phyloP scores from a whole-genome alignment of 2,888 invertebrate species.

The Leptinotarsa rubiginosa region DNA sequence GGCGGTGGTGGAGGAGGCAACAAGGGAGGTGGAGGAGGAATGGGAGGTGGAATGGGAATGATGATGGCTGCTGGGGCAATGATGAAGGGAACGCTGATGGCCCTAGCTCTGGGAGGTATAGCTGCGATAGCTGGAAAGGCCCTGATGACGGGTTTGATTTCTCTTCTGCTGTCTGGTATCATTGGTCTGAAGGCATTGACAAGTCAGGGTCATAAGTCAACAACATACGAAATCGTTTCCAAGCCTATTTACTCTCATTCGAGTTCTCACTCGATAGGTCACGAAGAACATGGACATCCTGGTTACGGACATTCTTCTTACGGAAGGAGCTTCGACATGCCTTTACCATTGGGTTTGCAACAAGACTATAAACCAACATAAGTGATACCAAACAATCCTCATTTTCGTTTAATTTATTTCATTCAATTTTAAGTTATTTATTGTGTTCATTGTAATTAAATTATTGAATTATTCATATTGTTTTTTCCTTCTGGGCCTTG shows the following conservation, averaged over 20 bases:
- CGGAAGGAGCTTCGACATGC: conserved; percentile 68
- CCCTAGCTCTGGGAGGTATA: conserved; percentile 77
- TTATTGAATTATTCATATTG: conserved; percentile 2
- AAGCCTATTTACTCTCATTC: conserved; percentile 82
- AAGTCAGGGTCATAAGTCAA: conserved; percentile 74
- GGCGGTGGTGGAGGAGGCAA: conserved; percentile 59
- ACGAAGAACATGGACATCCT: conserved; percentile 72
- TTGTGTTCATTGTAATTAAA: conserved; percentile 40
- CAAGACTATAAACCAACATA: conserved; percentile 76
- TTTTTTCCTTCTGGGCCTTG: too few relatives aligned
- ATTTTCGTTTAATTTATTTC: conserved; percentile 36
- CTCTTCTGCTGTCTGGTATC: conserved; percentile 81
- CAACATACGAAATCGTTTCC: conserved; percentile 87
- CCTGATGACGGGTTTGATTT: conserved; percentile 84
- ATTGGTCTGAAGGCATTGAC: conserved; percentile 81
- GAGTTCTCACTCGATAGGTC: conserved; percentile 75
- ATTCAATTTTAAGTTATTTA: conserved; percentile 37
- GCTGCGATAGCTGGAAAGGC: conserved; percentile 87
- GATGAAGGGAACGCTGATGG: conserved; percentile 78
- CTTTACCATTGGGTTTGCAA: conserved; percentile 63
- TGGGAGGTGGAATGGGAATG: conserved; percentile 68
- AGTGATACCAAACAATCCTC: conserved; percentile 49
- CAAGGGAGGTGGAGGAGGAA: conserved; percentile 68
- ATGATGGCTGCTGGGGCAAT: conserved; percentile 67
- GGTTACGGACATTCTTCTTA: conserved; percentile 68